A percentile compares a stretch with the other conserved stretches of the same genome.
These are phyloP conservation scores for Acanthosoma haemorrhoidale DNA, from an alignment of 2,888 invertebrate species.

Conservation along the genomic window DNA sequence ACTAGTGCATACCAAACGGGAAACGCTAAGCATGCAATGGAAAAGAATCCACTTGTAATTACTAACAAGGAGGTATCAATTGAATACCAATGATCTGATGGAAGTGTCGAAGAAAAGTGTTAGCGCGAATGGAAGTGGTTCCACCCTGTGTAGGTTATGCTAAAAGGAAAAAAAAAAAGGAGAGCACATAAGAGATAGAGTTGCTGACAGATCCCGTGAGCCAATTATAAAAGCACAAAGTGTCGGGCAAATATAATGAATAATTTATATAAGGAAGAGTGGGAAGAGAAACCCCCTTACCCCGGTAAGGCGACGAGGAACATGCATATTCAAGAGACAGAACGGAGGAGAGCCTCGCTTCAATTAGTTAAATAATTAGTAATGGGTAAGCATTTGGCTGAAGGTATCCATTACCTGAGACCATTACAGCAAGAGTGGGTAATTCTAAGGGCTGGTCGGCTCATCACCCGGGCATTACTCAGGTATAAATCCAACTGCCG, in stretches of 20 bases:
- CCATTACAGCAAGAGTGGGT: conserved; percentile 16
- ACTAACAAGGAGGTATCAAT: too few species aligned
- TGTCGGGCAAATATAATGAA: conserved; percentile 18
- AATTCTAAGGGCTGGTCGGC: background rate
- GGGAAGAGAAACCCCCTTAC: background rate
- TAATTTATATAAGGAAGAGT: conserved; percentile 4
- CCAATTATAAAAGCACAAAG: conserved; percentile 28
- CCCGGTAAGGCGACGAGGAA: background rate
- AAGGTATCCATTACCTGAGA: conserved; percentile 20
- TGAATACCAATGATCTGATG: too few species aligned
- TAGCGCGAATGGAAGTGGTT: too few species aligned
- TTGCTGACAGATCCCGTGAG: background rate
- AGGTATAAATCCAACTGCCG: background rate
- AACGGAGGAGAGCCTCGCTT: background rate
- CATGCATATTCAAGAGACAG: conserved; percentile 20
- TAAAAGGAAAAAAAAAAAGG: background rate
- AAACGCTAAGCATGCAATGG: too few species aligned
- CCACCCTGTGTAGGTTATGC: too few species aligned
- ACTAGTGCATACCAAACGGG: too few species aligned
- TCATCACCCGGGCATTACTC: background rate
- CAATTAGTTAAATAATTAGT: conserved; percentile 29
- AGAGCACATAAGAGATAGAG: background rate
- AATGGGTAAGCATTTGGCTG: background rate
- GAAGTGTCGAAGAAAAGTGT: too few species aligned
- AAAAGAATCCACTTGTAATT: too few species aligned